Conservation (phyloP, 2,888 invertebrate species). For the Mongoloraphidia duomilia region DNA sequence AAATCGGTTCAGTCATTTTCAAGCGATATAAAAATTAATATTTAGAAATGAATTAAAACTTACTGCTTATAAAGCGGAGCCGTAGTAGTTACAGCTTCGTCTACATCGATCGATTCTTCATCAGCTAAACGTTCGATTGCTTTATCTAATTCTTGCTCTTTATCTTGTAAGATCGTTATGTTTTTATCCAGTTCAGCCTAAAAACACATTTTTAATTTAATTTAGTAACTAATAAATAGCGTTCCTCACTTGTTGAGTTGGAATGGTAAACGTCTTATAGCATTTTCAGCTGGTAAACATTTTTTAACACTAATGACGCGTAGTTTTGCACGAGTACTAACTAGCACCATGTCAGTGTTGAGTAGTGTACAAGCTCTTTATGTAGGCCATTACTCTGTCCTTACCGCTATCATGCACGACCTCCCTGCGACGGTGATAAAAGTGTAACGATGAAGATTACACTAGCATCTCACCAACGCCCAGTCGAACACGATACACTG, state of each 20-base stretch:
- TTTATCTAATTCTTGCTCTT: conserved; percentile 72
- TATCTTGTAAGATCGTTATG: conserved; percentile 68
- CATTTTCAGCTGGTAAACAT: no score
- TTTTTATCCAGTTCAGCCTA: conserved; percentile 72
- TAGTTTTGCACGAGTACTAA: neutral
- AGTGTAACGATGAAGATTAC: neutral
- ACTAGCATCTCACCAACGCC: neutral
- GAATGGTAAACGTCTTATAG: no score
- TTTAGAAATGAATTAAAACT: conserved; percentile 23
- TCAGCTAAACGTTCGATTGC: conserved; percentile 62
- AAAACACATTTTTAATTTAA: conserved; percentile 12
- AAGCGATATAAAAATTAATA: conserved; percentile 4
- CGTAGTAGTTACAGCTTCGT: conserved; percentile 92
- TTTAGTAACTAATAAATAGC: neutral
- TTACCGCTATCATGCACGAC: no score
- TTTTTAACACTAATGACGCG: no score
- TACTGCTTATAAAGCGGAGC: conserved; percentile 92
- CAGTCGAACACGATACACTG: no score
- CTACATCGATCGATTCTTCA: conserved; percentile 76
- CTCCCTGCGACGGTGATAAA: no score
- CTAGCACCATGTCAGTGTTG: no score
- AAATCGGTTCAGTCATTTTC: no score
- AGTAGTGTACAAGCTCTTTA: no score
- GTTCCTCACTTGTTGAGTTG: no score
- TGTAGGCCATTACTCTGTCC: no score